Evolutionary conservation across 2,797 vertebrate species (phyloP), one percentile per base, ranked within the genome.

Genomic region (Clarias platycephalus): DNA sequence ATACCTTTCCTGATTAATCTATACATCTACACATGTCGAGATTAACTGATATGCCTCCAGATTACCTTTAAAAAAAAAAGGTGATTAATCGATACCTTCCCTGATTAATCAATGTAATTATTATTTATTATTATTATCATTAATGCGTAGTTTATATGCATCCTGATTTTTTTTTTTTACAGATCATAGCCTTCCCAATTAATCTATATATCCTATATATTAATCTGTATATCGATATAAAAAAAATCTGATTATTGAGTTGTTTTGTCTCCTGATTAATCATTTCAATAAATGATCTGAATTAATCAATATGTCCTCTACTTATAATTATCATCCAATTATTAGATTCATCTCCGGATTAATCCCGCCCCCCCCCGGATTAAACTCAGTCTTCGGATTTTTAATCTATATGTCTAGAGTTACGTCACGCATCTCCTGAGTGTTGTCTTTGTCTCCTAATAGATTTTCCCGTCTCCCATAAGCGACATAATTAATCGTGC

Each of bases 401-500:
- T 49, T 63, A 44, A 63, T 63, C 76, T 44, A 44, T 63, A 63
- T 9, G 58, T 63, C 58, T 6, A 16, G 34, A 28, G 34, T 79
- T 9, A 26, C 57, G 3, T 10, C n/a, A 24, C 13, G 13, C 15
- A 24, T 26, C 58, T 44, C 58, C 24, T 18, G 58, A 26, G 8
- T 16, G 4, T 62, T 5, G n/a, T 78, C 58, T 26, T 7, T 20
- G 60, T 49, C 60, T 18, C 9, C 4, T 44, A 79, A 63, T 64
- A 63, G 60, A 63, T 53, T 53, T 2, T 2, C 40, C 3, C 5
- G 26, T 49, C 37, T 66, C 28, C 60, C 40, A 6, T 53, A 80
- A 80, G n/a, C 49, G 77, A 66, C n/a, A 26, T 44, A 49, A 80
- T 80, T 66, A 80, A 80, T 64, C 62, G 49, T 31, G 24, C 60